phyloP scores from a whole-genome alignment of 2,888 invertebrate species.

The Leptodirus hochenwartii region DNA sequence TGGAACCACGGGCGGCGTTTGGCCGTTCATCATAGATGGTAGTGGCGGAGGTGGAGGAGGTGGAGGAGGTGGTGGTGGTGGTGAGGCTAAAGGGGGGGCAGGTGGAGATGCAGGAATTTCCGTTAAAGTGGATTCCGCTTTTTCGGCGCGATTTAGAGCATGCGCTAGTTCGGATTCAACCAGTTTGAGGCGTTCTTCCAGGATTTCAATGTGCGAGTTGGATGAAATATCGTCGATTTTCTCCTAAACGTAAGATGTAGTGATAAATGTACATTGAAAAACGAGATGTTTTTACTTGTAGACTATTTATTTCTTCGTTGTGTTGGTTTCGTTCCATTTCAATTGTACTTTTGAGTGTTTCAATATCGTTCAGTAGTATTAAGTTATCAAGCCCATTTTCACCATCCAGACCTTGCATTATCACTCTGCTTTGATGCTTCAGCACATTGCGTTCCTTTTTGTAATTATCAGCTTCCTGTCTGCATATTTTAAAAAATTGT shows the following conservation, averaged over 20 bases:
- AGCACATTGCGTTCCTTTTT: slow-evolving; percentile 44
- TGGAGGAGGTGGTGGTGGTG: slow-evolving; percentile 18
- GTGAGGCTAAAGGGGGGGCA: slow-evolving; percentile 24
- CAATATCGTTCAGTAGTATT: slow-evolving; percentile 40
- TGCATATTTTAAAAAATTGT: slow-evolving; percentile 14
- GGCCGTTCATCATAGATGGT: slow-evolving; percentile 28
- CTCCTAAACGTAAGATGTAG: slow-evolving; percentile 23
- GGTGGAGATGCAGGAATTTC: slow-evolving; percentile 31
- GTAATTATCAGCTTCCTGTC: slow-evolving; percentile 36
- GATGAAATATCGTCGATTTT: slow-evolving; percentile 46
- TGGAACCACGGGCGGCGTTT: slow-evolving; percentile 36
- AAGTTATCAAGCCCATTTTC: slow-evolving; percentile 33
- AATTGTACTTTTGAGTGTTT: slow-evolving; percentile 37
- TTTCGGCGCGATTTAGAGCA: slow-evolving; percentile 41
- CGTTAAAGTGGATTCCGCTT: slow-evolving; percentile 28
- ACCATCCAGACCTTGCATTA: slow-evolving; percentile 40
- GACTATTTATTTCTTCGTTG: slow-evolving; percentile 34
- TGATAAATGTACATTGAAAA: slow-evolving; percentile 4
- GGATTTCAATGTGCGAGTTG: slow-evolving; percentile 44
- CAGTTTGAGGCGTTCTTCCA: slow-evolving; percentile 49
- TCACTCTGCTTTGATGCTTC: slow-evolving; percentile 43
- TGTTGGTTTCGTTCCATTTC: slow-evolving; percentile 41
- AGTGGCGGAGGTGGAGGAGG: slow-evolving; percentile 19
- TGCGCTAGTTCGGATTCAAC: slow-evolving; percentile 49
- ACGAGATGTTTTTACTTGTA: slow-evolving; percentile 30